These are phyloP conservation scores for Poeciliopsis gracilis DNA, from an alignment of 2,797 vertebrate genomes.

Conservation along the genomic window DNA sequence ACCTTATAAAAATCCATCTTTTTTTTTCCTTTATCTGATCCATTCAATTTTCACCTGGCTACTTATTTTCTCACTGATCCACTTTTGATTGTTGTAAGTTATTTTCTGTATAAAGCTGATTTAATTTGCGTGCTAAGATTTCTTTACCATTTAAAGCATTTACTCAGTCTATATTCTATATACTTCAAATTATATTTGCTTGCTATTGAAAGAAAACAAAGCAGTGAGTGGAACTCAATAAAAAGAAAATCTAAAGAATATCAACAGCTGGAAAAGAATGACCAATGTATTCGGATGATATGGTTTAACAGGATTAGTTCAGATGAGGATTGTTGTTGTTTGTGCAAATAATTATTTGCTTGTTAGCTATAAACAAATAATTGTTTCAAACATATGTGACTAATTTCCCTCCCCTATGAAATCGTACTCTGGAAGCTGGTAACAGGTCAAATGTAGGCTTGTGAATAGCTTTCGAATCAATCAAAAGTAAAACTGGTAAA, in stretches of 20 bases:
- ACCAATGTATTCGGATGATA: not conserved
- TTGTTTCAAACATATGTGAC: not conserved
- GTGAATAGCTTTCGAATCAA: not conserved
- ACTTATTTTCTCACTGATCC: not conserved
- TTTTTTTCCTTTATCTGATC: not conserved
- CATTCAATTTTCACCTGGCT: not conserved
- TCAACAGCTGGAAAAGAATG: not conserved
- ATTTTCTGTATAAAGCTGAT: not conserved
- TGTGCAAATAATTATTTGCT: too few species aligned
- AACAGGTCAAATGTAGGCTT: not conserved
- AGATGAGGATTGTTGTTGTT: not conserved
- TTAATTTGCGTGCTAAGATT: not conserved
- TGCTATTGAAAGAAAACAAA: not conserved
- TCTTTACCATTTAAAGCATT: not conserved
- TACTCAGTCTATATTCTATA: not conserved
- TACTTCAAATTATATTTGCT: not conserved
- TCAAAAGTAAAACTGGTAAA: not conserved
- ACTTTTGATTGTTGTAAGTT: not conserved
- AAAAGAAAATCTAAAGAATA: not conserved
- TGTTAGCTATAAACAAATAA: not conserved
- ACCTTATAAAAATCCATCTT: not conserved
- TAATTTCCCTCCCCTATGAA: not conserved
- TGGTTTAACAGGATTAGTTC: not conserved
- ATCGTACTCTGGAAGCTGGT: not conserved
- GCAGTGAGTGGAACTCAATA: not conserved